Evolutionary conservation across 2,113 vertebrate species (phyloP).

Genomic region (Fregetta grallaria): DNA sequence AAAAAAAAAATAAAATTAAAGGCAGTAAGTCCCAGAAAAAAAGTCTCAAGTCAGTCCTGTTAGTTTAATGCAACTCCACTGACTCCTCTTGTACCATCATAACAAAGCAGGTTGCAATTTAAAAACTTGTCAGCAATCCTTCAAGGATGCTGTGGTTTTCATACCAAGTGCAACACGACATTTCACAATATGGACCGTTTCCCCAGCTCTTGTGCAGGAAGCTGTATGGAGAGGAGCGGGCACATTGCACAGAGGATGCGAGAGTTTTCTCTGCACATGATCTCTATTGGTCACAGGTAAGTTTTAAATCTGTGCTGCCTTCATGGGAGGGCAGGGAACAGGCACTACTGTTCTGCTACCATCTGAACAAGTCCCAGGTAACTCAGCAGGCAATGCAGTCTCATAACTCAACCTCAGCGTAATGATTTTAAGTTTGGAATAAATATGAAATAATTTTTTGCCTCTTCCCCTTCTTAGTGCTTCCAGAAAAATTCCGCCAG

Average conservation of each 20-base stretch:
- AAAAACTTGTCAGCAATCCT: neutral
- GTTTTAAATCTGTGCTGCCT: neutral
- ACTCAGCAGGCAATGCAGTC: neutral
- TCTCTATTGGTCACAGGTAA: neutral
- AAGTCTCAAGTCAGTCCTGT: neutral
- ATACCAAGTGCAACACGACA: neutral
- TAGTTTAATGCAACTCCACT: neutral
- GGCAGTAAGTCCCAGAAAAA: neutral
- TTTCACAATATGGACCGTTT: neutral
- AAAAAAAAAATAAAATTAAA: neutral
- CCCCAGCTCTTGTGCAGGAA: neutral
- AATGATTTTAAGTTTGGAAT: neutral
- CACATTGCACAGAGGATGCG: neutral
- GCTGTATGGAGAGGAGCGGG: neutral
- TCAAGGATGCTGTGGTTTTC: neutral
- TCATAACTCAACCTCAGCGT: neutral
- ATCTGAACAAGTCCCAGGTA: neutral
- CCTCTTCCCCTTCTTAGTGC: neutral
- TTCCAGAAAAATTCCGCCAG: neutral
- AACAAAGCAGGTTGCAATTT: neutral
- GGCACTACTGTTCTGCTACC: too few relatives aligned
- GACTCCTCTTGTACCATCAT: neutral
- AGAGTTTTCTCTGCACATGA: neutral
- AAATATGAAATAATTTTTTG: neutral
- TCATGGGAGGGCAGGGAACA: neutral